Evolutionary conservation across 2,888 invertebrate genomes (phyloP).

Genomic region (Meliscaeva auricollis): DNA sequence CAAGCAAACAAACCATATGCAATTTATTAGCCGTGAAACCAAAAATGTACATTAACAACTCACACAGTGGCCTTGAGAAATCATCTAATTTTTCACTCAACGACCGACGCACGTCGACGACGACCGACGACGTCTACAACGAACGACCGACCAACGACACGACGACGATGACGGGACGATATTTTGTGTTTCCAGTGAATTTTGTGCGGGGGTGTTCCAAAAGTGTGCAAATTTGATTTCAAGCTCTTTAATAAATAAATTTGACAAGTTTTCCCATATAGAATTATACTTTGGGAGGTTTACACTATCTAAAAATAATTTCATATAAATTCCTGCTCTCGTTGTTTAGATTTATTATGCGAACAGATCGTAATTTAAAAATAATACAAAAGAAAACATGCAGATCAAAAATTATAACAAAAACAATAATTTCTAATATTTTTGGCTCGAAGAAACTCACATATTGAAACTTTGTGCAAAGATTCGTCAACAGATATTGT

Average conservation of each 20-base stretch:
- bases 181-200: conserved; percentile 62
- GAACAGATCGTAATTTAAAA: neutral
- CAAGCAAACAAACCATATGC: conserved; percentile 57
- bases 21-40: conserved; percentile 64
- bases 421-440: no score
- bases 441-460: no score
- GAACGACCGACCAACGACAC: neutral
- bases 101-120: neutral
- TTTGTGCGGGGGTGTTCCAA: conserved; percentile 38
- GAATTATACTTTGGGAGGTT: conserved; percentile 36
- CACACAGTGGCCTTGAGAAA: conserved; percentile 58
- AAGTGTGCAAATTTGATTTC: conserved; percentile 44
- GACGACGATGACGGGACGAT: no score
- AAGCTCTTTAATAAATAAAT: conserved; percentile 20
- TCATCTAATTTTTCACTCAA: conserved; percentile 47
- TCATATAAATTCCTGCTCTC: neutral
- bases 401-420: neutral
- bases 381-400: neutral
- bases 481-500: no score
- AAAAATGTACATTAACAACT: conserved; percentile 52
- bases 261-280: conserved; percentile 55
- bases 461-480: no score
- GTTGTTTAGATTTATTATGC: neutral
- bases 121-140: neutral
- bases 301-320: conserved; percentile 52